Conservation (phyloP, 2,113 vertebrate genomes). For the Sialia sialis region DNA sequence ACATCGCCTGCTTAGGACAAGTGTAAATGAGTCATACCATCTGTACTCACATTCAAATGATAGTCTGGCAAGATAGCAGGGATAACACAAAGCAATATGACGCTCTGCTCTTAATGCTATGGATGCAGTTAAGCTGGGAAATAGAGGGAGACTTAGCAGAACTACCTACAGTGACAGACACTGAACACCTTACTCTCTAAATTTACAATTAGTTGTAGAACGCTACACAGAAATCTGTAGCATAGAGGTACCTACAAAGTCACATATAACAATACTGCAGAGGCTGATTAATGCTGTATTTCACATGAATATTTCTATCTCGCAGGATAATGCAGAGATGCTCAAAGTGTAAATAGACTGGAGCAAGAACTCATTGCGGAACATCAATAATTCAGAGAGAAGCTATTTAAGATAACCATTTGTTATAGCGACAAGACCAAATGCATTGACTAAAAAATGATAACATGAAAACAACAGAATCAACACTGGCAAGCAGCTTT, state of each 20-base stretch:
- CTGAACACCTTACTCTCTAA: neutral
- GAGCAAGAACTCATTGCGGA: neutral
- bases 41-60: constrained; percentile 34
- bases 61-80: constrained; percentile 45
- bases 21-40: constrained; percentile 58
- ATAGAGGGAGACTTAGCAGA: neutral
- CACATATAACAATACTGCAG: neutral
- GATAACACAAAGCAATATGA: constrained; percentile 19
- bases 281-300: neutral
- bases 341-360: neutral
- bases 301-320: neutral
- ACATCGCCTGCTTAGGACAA: constrained; percentile 28
- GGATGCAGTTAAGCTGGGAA: neutral
- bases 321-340: neutral
- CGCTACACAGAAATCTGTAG: neutral
- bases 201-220: neutral
- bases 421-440: constrained; percentile 7
- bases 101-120: neutral
- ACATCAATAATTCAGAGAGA: constrained; percentile 37
- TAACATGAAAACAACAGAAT: neutral
- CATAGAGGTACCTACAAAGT: neutral
- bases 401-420: constrained; percentile 21
- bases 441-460: neutral
- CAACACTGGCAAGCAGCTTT: neutral
- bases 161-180: neutral